Base-by-base conservation (phyloP, 2,797 vertebrate genomes). In the Rhinoraja longicauda region DNA sequence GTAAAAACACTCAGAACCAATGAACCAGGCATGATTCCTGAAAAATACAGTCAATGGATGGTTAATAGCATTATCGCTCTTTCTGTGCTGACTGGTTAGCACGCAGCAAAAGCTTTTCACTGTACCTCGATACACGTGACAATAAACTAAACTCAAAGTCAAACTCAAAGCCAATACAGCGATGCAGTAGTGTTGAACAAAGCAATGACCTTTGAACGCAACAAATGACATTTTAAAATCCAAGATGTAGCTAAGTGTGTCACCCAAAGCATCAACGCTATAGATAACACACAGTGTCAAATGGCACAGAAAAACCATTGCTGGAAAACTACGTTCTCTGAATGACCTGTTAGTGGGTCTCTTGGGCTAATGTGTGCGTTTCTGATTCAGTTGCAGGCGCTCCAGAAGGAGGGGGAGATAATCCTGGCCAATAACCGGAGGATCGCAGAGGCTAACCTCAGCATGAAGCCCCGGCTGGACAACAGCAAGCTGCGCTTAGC, bases 361-460 rank as follows among this genome's bases (percentile, higher is more conserved):
- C 62, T n/a, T 15, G n/a, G n/a, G 70, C 21, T 53, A 75, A 92
- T 6, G 10, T 12, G 3, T 53, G 36, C n/a, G 1, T 75, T 53
- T 73, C 39, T 45, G 39, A 12, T 92, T 53, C 6, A 92, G 90
- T 72, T 72, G 72, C 90, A 92, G 90, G 72, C 39, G 0, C 70
- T 92, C 3, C 90, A 92, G 90, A 1, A 53, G 90, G 39, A 92
- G 67, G 90, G 72, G 12, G 90, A 92, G 70, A 75, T 45, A 5
- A 53, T 75, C 10, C 36, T 73, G 7, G 72, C 70, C 24, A 29
- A 70, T 45, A 92, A 92, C 39, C 12, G 72, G 13, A 75, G 7
- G 21, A 53, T 92, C 90, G 90, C 90, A 53, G 90, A 92, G 21
- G 36, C 26, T 8, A 92, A 92, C n/a, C 90, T 92, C 36, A 75